Conservation (phyloP, 2,888 invertebrate species). For the Acleris sparsana region DNA sequence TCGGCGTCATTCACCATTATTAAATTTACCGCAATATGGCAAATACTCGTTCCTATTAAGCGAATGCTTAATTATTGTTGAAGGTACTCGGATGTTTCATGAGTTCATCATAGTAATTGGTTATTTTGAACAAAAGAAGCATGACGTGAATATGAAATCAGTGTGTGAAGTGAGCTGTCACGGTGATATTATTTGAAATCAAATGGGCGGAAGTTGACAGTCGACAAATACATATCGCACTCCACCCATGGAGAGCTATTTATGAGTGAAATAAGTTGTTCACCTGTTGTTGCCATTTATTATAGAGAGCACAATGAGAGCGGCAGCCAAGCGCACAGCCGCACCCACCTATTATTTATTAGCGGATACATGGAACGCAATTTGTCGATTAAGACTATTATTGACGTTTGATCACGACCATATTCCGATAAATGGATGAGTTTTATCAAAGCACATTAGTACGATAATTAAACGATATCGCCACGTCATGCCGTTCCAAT, state of each 20-base stretch:
- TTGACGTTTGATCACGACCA: slow-evolving; percentile 28
- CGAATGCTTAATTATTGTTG: slow-evolving; percentile 8
- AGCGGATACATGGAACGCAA: slow-evolving; percentile 66
- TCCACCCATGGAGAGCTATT: slow-evolving; percentile 80
- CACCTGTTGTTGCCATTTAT: slow-evolving; percentile 83
- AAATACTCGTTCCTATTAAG: slow-evolving; percentile 1
- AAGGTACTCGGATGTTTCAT: slow-evolving; percentile 13
- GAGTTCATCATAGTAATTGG: slow-evolving; percentile 3
- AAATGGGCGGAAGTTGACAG: slow-evolving; percentile 69
- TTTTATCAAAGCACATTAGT: slow-evolving; percentile 31
- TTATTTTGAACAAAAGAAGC: slow-evolving; percentile 25
- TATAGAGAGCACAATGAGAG: slow-evolving; percentile 73
- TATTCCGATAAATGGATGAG: slow-evolving; percentile 21
- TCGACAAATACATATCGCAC: slow-evolving; percentile 77
- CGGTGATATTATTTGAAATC: slow-evolving; percentile 58
- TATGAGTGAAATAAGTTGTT: slow-evolving; percentile 83
- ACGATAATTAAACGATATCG: slow-evolving; percentile 40
- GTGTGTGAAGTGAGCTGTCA: slow-evolving; percentile 57
- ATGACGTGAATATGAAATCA: slow-evolving; percentile 44
- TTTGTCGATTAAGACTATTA: slow-evolving; percentile 51
- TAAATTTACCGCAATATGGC: slow-evolving; percentile 5
- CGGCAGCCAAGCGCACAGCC: slow-evolving; percentile 68
- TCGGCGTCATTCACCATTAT: slow-evolving; percentile 25
- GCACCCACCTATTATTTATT: slow-evolving; percentile 69
- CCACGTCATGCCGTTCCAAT: slow-evolving; percentile 56